Evolutionary conservation across 1,140 invertebrate species (phyloP).

Genomic region (Pseudomyrmex concolor): DNA sequence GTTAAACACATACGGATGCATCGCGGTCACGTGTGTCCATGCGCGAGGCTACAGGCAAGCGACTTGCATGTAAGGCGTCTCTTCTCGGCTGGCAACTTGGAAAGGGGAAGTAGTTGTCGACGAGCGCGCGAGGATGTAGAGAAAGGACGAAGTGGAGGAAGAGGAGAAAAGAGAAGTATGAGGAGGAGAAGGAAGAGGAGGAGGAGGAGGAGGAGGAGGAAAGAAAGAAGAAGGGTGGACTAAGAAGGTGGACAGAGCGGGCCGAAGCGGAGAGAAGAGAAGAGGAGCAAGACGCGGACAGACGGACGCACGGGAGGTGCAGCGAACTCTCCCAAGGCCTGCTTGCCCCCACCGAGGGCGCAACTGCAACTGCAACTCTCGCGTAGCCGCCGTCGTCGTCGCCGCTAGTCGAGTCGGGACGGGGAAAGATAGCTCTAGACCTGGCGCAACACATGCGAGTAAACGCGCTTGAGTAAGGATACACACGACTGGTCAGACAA

Average conservation of each 20-base stretch:
- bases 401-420: slow-evolving; percentile 39
- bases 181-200: not conserved
- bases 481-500: slow-evolving; percentile 39
- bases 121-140: slow-evolving; percentile 52
- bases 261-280: slow-evolving; percentile 13
- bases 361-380: slow-evolving; percentile 76
- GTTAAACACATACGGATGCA: slow-evolving; percentile 62
- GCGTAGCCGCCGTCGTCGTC: slow-evolving; percentile 21
- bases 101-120: slow-evolving; percentile 82
- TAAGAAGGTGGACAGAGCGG: slow-evolving; percentile 27
- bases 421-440: slow-evolving; percentile 52
- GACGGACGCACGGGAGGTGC: slow-evolving; percentile 82
- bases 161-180: slow-evolving; percentile 38
- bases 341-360: slow-evolving; percentile 68
- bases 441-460: slow-evolving; percentile 46
- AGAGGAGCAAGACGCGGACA: slow-evolving; percentile 52
- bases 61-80: slow-evolving; percentile 77
- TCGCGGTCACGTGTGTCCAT: slow-evolving; percentile 60
- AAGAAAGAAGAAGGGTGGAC: slow-evolving; percentile 32
- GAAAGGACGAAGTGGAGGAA: slow-evolving; percentile 29
- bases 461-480: slow-evolving; percentile 30
- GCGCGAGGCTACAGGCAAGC: slow-evolving; percentile 57
- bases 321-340: slow-evolving; percentile 85
- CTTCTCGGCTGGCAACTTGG: slow-evolving; percentile 73
- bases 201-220: slow-evolving; percentile 37